Conservation (phyloP, 1,140 invertebrate genomes). For the Leptoteleia sp. region DNA sequence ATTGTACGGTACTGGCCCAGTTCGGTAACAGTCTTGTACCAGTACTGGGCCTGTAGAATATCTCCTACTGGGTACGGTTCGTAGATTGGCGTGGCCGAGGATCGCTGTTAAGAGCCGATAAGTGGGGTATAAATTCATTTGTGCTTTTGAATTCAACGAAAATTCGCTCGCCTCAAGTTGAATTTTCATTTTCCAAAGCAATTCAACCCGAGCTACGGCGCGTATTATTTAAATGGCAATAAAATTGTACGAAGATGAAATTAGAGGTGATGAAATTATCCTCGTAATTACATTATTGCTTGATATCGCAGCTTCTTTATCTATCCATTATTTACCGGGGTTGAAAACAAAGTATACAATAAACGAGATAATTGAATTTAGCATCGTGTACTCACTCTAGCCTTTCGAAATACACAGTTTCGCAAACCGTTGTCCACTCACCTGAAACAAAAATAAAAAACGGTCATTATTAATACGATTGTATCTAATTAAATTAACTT, state of each 20-base stretch:
- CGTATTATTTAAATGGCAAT: background rate
- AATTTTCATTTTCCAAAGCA: too few relatives aligned
- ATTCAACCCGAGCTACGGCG: too few relatives aligned
- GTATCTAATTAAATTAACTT: conserved; percentile 58
- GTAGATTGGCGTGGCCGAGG: conserved; percentile 1
- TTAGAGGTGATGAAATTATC: conserved; percentile 22
- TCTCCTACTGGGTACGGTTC: too few relatives aligned
- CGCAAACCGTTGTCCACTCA: conserved; percentile 68
- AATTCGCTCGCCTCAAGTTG: background rate
- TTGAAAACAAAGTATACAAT: conserved; percentile 43
- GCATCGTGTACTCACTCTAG: conserved; percentile 35
- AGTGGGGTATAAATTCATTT: conserved; percentile 9
- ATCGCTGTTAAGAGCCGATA: conserved; percentile 14
- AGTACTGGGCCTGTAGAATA: too few relatives aligned
- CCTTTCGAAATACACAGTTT: conserved; percentile 35
- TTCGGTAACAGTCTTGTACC: too few relatives aligned
- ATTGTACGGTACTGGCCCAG: too few relatives aligned
- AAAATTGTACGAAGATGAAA: conserved; percentile 16
- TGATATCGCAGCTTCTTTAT: conserved; percentile 18
- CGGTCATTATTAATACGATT: conserved; percentile 36
- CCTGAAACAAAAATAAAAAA: conserved; percentile 74
- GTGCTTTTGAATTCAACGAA: background rate
- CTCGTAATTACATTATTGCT: conserved; percentile 16
- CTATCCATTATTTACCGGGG: conserved; percentile 29
- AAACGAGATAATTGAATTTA: conserved; percentile 45